phyloP scores from a whole-genome alignment of 2,797 vertebrate species.

The Distichodus sexfasciatus region DNA sequence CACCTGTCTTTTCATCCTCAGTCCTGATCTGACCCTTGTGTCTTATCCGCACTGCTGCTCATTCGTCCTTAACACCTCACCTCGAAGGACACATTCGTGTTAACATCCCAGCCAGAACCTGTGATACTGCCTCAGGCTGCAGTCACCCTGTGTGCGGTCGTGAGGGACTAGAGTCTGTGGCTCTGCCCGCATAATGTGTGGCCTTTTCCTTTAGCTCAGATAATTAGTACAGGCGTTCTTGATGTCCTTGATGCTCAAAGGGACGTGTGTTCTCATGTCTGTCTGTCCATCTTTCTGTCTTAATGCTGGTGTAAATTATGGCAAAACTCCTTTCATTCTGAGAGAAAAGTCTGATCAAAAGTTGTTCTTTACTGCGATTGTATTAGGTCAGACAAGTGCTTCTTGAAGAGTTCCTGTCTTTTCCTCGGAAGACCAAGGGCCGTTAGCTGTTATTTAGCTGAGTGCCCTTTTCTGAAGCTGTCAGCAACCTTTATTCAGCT shows the following conservation, averaged over 20 bases:
- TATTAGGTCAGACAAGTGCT: not conserved
- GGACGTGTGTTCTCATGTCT: not conserved
- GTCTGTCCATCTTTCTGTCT: too few species aligned
- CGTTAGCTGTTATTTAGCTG: conserved; percentile 10
- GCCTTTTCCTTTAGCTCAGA: not conserved
- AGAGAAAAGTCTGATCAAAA: too few species aligned
- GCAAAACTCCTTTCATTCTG: too few species aligned
- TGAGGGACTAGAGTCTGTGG: not conserved
- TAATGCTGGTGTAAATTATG: too few species aligned
- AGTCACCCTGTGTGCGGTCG: not conserved
- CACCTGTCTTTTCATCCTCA: too few species aligned
- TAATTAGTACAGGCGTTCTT: not conserved
- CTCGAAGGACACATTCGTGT: not conserved
- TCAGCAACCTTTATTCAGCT: conserved; percentile 16
- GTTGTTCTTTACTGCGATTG: too few species aligned
- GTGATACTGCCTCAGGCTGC: conserved; percentile 28
- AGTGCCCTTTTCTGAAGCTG: conserved; percentile 22
- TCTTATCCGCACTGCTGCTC: not conserved
- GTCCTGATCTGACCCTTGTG: not conserved
- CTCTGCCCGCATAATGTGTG: not conserved
- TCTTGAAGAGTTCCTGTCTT: conserved; percentile 8
- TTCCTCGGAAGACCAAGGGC: not conserved
- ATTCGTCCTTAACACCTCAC: conserved; percentile 10
- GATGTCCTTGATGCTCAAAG: not conserved
- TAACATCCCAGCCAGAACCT: not conserved